phyloP scores from a whole-genome alignment of 2,888 invertebrate species.

The Drosophila paracracens region DNA sequence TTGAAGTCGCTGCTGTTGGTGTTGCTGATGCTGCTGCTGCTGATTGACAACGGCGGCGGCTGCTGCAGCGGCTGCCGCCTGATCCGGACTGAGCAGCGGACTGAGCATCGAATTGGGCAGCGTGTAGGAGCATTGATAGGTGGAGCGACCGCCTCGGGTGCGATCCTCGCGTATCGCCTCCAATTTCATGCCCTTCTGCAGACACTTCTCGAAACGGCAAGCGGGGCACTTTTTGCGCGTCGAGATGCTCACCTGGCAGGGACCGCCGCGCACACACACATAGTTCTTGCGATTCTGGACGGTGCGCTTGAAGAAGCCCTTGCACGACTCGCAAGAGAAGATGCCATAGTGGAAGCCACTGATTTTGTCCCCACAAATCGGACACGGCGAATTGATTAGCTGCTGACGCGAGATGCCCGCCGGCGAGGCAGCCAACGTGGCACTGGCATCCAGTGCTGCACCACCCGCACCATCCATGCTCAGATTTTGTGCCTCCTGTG shows the following conservation, averaged over 20 bases:
- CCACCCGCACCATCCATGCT: conserved; percentile 76
- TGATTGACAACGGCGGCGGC: conserved; percentile 56
- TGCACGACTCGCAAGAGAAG: conserved; percentile 98
- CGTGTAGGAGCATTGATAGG: conserved; percentile 97
- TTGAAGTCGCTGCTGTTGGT: conserved; percentile 51
- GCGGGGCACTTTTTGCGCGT: conserved; percentile 99
- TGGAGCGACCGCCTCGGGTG: conserved; percentile 97
- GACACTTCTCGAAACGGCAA: conserved; percentile 97
- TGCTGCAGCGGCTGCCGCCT: conserved; percentile 66
- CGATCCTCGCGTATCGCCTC: conserved; percentile 98
- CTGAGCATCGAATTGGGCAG: conserved; percentile 89
- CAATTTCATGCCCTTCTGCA: conserved; percentile 97
- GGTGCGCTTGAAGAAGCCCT: conserved; percentile 98
- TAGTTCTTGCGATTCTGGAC: conserved; percentile 99
- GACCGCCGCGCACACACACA: conserved; percentile 95
- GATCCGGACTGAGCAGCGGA: conserved; percentile 85
- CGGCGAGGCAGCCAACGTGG: conserved; percentile 85
- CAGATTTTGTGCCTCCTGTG: conserved; percentile 76
- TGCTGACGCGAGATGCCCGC: conserved; percentile 95
- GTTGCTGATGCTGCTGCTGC: conserved; percentile 65
- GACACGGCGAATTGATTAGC: conserved; percentile 96
- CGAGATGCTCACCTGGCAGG: conserved; percentile 96
- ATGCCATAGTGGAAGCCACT: conserved; percentile 99
- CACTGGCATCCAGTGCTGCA: conserved; percentile 32
- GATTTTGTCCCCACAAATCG: conserved; percentile 97